These are phyloP conservation scores for Bos indicus DNA, from an alignment of 2,113 vertebrate genomes.

Conservation along the genomic window DNA sequence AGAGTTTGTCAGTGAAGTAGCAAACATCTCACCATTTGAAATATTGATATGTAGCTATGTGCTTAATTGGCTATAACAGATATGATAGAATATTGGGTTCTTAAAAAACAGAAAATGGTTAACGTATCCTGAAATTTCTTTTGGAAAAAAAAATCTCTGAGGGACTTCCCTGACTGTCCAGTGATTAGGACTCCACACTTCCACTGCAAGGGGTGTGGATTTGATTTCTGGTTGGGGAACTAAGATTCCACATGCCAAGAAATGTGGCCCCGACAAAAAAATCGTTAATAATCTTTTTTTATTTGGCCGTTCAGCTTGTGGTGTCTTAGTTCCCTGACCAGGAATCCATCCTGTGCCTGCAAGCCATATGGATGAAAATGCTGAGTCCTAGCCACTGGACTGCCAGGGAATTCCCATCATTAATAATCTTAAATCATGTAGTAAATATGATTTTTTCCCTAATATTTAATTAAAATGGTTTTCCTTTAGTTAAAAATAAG, in stretches of 20 bases:
- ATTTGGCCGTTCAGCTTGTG: background rate
- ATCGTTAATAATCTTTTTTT: background rate
- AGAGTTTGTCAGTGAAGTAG: background rate
- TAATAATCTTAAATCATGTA: background rate
- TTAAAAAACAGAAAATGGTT: background rate
- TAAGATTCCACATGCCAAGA: background rate
- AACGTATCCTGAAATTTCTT: background rate
- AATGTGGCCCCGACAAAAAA: background rate
- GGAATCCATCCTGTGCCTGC: background rate
- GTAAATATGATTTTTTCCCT: background rate
- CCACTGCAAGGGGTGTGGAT: background rate
- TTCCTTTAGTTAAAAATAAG: background rate
- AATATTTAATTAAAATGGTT: background rate
- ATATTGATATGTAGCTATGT: background rate
- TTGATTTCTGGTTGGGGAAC: background rate
- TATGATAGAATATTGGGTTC: background rate
- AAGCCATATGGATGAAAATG: background rate
- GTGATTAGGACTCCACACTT: background rate
- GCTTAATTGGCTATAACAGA: background rate
- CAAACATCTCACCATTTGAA: background rate
- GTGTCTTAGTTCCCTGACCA: background rate
- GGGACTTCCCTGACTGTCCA: background rate
- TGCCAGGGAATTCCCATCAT: background rate
- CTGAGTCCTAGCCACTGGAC: background rate
- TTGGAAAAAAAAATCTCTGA: background rate